Evolutionary conservation across 2,888 invertebrate species (phyloP).

Genomic region (Ariolimax columbianus): DNA sequence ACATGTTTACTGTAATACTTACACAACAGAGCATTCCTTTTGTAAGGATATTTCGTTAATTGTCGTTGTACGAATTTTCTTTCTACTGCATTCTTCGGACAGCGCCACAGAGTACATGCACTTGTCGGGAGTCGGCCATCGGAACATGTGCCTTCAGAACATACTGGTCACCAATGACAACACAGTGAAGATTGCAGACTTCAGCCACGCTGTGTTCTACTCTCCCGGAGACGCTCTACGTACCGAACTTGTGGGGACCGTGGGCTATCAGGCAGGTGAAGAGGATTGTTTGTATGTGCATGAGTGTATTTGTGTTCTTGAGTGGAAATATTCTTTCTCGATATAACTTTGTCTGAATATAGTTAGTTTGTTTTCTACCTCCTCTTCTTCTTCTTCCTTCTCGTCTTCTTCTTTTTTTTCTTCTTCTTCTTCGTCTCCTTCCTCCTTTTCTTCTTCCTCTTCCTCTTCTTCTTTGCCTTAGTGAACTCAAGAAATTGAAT

Average conservation of each 20-base stretch:
- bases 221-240: conserved; percentile 61
- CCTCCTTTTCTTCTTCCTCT: no score
- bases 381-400: no score
- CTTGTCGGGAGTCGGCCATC: conserved; percentile 51
- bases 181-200: conserved; percentile 70
- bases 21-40: no score
- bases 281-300: conserved; percentile 20
- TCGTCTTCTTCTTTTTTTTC: no score
- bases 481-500: no score
- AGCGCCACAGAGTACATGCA: conserved; percentile 49
- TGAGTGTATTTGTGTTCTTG: no score
- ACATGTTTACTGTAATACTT: no score
- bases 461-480: no score
- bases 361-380: not conserved
- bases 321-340: no score
- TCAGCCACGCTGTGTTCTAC: conserved; percentile 68
- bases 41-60: no score
- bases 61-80: no score
- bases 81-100: not conserved
- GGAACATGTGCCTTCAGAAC: conserved; percentile 73
- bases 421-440: no score
- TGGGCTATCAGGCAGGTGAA: conserved; percentile 62
- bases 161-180: conserved; percentile 69
- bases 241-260: conserved; percentile 62
- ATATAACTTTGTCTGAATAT: not conserved